phyloP scores from a whole-genome alignment of 1,140 invertebrate genomes.

The Ips nitidus region DNA sequence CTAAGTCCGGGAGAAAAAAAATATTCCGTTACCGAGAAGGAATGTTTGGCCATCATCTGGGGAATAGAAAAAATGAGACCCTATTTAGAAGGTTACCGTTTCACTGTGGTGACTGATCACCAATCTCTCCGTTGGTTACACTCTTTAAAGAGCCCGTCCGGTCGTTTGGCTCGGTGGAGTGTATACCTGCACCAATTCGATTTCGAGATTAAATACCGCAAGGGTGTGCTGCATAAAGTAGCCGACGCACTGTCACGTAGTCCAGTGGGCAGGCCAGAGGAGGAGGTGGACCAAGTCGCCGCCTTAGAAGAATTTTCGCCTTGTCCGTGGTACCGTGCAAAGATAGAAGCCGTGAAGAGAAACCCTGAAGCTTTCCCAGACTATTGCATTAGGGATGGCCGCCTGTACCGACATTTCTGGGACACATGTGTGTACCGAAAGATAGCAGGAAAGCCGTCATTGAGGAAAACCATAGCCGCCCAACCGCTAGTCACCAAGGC shows the following conservation, averaged over 20 bases:
- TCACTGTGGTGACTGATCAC: constrained; percentile 56
- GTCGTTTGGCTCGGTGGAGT: too few relatives aligned
- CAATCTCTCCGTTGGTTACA: constrained; percentile 50
- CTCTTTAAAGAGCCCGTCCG: too few relatives aligned
- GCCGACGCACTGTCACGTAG: constrained; percentile 1
- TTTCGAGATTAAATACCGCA: constrained; percentile 36
- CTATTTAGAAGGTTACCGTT: too few relatives aligned
- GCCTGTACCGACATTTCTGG: constrained; percentile 40
- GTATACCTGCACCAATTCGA: too few relatives aligned
- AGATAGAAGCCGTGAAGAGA: not conserved
- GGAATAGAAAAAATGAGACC: constrained; percentile 51
- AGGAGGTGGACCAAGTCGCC: too few relatives aligned
- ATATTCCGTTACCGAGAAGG: too few relatives aligned
- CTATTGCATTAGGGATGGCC: constrained; percentile 39
- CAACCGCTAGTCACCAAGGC: constrained; percentile 42
- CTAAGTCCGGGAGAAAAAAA: too few relatives aligned
- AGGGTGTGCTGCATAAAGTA: not conserved
- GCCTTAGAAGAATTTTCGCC: not conserved
- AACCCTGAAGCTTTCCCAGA: constrained; percentile 4
- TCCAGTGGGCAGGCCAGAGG: too few relatives aligned
- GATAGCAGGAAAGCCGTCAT: constrained; percentile 27
- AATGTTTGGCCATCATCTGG: constrained; percentile 54
- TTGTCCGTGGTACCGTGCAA: constrained; percentile 7
- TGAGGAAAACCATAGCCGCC: constrained; percentile 32
- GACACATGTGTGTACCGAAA: constrained; percentile 31